These are phyloP conservation scores for Lochmaea crataegi DNA, from an alignment of 2,888 invertebrate genomes.

Conservation along the genomic window DNA sequence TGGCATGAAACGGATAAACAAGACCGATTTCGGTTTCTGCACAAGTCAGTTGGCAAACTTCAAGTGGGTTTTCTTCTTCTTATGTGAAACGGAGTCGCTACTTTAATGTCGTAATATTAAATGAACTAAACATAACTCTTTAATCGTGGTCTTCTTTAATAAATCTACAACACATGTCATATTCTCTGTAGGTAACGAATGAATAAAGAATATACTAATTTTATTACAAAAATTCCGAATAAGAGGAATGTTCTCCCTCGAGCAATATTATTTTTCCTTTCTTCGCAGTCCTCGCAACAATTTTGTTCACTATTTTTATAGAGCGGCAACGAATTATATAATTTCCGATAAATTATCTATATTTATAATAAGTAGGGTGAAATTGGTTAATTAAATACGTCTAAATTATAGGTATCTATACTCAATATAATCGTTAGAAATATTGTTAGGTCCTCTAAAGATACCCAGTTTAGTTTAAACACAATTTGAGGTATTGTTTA, in stretches of 20 bases:
- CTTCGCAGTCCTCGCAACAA: constrained; percentile 34
- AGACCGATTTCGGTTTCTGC: no score
- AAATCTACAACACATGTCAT: constrained; percentile 40
- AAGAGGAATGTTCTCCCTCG: constrained; percentile 45
- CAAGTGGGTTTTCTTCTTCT: no score
- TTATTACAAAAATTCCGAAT: constrained; percentile 45
- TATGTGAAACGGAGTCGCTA: no score
- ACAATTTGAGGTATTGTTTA: no score
- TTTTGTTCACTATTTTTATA: not conserved
- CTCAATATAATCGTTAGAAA: not conserved
- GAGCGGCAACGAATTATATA: constrained; percentile 22
- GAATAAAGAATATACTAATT: constrained; percentile 41
- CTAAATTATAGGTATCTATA: not conserved
- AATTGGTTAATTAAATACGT: not conserved
- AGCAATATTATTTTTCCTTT: constrained; percentile 41
- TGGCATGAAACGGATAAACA: no score
- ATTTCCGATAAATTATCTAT: not conserved
- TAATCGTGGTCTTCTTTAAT: not conserved
- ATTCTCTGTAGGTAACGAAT: constrained; percentile 32
- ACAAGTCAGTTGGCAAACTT: no score
- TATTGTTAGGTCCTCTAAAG: not conserved
- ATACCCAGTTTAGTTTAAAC: not conserved
- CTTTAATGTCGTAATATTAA: constrained; percentile 4
- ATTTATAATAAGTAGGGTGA: not conserved
- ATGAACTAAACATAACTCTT: not conserved